Evolutionary conservation across 2,888 invertebrate species (phyloP).

Genomic region (Hyalella azteca): DNA sequence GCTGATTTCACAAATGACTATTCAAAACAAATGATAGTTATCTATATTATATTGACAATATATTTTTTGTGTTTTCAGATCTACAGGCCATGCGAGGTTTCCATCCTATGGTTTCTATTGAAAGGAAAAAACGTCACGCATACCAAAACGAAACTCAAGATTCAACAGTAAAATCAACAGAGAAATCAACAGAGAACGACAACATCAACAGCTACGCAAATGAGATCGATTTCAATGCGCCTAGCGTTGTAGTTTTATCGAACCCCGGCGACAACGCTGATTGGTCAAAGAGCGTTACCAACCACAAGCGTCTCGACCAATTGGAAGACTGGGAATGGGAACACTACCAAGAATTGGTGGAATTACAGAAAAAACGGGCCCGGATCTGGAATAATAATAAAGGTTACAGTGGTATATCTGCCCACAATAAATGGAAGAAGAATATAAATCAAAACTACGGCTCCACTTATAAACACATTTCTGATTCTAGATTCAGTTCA

Average conservation of each 20-base stretch:
- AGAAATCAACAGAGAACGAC: background rate
- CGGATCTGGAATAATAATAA: no score
- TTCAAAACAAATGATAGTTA: no score
- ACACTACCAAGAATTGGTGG: background rate
- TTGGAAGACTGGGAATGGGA: conserved; percentile 41
- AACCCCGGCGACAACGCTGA: background rate
- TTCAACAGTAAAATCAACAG: background rate
- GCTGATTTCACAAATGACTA: no score
- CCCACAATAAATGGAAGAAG: no score
- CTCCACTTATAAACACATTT: no score
- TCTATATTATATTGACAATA: no score
- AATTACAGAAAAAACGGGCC: background rate
- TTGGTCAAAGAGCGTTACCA: background rate
- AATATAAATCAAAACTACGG: no score
- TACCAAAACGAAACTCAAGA: background rate
- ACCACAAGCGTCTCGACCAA: conserved; percentile 29
- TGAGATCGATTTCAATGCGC: background rate
- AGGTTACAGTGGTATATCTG: no score
- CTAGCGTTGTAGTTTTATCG: background rate
- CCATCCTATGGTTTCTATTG: background rate
- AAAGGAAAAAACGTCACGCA: background rate
- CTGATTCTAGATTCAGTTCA: no score
- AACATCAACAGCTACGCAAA: background rate
- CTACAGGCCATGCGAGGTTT: background rate
- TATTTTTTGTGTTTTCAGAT: no score